phyloP scores from a whole-genome alignment of 2,113 vertebrate genomes.

The Psophia crepitans region DNA sequence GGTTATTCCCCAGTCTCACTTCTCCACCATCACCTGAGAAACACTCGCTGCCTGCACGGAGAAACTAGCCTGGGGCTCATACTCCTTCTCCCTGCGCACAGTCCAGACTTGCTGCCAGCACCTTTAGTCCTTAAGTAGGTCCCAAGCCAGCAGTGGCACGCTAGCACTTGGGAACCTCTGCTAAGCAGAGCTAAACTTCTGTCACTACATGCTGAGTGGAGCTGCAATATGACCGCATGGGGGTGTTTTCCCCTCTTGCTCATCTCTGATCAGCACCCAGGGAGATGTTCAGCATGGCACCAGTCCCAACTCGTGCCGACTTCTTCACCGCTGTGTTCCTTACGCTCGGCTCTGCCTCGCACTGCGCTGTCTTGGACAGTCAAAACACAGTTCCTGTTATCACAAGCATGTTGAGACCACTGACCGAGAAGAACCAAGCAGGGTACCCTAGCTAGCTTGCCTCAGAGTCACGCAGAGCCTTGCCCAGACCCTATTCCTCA shows the following conservation, averaged over 20 bases:
- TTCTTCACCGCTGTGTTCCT: background rate
- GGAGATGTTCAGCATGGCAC: background rate
- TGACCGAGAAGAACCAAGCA: accelerated
- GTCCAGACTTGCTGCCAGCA: background rate
- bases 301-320: background rate
- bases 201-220: background rate
- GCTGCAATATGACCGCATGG: accelerated
- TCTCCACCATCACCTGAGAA: background rate
- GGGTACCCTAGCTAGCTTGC: background rate
- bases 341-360: background rate
- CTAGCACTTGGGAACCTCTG: background rate
- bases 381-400: background rate
- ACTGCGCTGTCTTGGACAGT: accelerated
- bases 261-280: background rate
- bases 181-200: background rate
- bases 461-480: background rate
- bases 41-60: accelerated
- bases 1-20: background rate
- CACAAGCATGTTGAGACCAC: background rate
- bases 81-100: background rate
- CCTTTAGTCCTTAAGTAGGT: background rate
- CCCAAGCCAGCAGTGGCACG: background rate
- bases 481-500: background rate
- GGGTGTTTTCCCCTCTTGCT: background rate
- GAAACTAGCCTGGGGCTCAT: background rate